Evolutionary conservation across 2,797 vertebrate genomes (phyloP).

Genomic region (Erpetoichthys calabaricus): DNA sequence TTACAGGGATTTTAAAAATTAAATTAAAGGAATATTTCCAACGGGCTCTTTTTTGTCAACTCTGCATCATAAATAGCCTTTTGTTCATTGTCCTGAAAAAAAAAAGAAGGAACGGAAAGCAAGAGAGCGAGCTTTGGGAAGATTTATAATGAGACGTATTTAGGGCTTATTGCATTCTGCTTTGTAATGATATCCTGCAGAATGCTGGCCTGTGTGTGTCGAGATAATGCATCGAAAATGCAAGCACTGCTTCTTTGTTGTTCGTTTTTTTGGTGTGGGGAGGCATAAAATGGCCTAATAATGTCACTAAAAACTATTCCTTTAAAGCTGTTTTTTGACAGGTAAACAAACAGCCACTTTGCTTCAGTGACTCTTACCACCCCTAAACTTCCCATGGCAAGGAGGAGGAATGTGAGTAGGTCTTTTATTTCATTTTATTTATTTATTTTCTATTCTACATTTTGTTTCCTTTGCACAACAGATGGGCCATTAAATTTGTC

Average conservation of each 20-base stretch:
- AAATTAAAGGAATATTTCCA: constrained; percentile 46
- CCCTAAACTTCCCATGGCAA: no score
- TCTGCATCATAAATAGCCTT: constrained; percentile 53
- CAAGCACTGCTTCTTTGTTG: constrained; percentile 9
- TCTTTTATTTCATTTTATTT: background rate
- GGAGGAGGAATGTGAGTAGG: background rate
- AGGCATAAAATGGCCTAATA: no score
- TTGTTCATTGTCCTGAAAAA: constrained; percentile 19
- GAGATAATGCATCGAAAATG: background rate
- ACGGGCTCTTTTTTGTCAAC: constrained; percentile 41
- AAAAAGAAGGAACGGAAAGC: background rate
- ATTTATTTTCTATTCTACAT: background rate
- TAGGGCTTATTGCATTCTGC: background rate
- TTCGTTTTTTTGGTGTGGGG: background rate
- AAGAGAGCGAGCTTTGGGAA: constrained; percentile 13
- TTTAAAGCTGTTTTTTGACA: no score
- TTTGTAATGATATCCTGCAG: background rate
- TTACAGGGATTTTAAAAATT: constrained; percentile 51
- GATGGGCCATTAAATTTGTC: constrained; percentile 9
- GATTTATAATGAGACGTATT: constrained; percentile 9
- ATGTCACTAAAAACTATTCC: no score
- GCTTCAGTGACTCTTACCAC: no score
- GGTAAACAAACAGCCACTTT: no score
- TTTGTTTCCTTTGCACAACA: constrained; percentile 4
- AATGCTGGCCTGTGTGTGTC: background rate